phyloP scores from a whole-genome alignment of 2,888 invertebrate species.

The Oxyteleia sp. region DNA sequence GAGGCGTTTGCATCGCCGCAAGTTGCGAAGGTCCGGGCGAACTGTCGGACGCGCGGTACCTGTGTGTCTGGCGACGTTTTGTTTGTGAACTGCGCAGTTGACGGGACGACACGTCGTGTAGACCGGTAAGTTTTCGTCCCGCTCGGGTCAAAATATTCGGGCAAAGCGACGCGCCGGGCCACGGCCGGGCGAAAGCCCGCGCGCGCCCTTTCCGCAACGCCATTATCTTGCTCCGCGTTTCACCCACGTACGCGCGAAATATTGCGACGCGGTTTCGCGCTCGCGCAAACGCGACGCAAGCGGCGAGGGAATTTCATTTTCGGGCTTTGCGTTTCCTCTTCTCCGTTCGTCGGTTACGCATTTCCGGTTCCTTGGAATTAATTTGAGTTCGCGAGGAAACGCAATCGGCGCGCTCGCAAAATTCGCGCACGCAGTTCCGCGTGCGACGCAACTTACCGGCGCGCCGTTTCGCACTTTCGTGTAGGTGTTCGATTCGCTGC shows the following conservation, averaged over 20 bases:
- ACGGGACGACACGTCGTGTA: constrained; percentile 82
- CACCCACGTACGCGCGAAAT: constrained; percentile 22
- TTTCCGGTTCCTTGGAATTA: no score
- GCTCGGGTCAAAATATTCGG: constrained; percentile 3
- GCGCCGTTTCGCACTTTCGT: constrained; percentile 14
- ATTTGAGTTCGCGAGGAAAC: no score
- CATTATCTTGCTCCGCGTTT: constrained; percentile 27
- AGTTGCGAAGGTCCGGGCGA: constrained; percentile 79
- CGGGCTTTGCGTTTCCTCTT: no score
- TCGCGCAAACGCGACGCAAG: no score
- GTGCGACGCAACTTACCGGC: constrained; percentile 15
- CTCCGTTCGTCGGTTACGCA: no score
- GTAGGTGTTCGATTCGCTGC: constrained; percentile 37
- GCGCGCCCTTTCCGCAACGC: constrained; percentile 26
- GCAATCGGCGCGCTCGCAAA: not conserved
- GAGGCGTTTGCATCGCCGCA: constrained; percentile 74
- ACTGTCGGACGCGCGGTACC: constrained; percentile 78
- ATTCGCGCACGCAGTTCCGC: not conserved
- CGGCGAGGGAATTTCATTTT: no score
- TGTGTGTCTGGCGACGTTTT: constrained; percentile 79
- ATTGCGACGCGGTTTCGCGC: constrained; percentile 38
- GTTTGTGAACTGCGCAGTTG: constrained; percentile 86
- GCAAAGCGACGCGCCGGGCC: not conserved
- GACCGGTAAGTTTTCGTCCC: constrained; percentile 83
- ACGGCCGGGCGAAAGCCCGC: constrained; percentile 9